Base-by-base conservation (phyloP, 2,888 invertebrate genomes). In the Acleris sparsana region DNA sequence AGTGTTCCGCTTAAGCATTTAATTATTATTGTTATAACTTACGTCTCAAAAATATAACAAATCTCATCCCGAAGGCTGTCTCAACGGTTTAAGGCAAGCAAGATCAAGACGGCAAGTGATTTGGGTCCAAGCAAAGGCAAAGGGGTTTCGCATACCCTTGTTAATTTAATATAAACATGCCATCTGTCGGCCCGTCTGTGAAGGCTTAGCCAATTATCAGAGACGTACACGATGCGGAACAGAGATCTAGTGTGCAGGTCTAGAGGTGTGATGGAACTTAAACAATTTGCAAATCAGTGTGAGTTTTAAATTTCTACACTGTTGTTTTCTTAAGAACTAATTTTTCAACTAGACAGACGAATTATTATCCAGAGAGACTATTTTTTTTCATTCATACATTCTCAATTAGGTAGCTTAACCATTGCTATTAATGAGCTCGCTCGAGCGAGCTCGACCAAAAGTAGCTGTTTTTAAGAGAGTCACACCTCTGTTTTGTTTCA, bases 131-230 rank as follows among this genome's bases (percentile, higher is more conserved):
- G 55, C 43, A 43, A 72, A 77, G 75, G 75, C 70, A 72, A 75
- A 73, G 73, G 73, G 74, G 70, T 71, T 75, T 80, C 74, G 73
- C 76, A 78, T 76, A 84, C 84, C 83, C 87, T 85, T 86, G 87
- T 88, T 88, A 87, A 87, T 87, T 87, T 84, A 87, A 87, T 86
- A 86, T 84, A 78, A 83, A 86, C 84, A 85, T 83, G 82, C 86
- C 86, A 86, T 85, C 86, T 86, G 86, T 84, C 85, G 75, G 73
- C 52, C 66, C 46, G 49, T 48, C 48, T 44, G 46, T 22, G 46
- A 57, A 49, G 57, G 57, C 58, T 49, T 49, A 39, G 18, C 48
- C 58, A 59, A 59, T 59, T 59, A 59, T 48, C 49, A 33, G 49
- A 33, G 29, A 33, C 18, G 25, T 48, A 59, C 17, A 57, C 46